phyloP scores from a whole-genome alignment of 2,113 vertebrate species.

The Sinocyclocheilus rhinocerous region DNA sequence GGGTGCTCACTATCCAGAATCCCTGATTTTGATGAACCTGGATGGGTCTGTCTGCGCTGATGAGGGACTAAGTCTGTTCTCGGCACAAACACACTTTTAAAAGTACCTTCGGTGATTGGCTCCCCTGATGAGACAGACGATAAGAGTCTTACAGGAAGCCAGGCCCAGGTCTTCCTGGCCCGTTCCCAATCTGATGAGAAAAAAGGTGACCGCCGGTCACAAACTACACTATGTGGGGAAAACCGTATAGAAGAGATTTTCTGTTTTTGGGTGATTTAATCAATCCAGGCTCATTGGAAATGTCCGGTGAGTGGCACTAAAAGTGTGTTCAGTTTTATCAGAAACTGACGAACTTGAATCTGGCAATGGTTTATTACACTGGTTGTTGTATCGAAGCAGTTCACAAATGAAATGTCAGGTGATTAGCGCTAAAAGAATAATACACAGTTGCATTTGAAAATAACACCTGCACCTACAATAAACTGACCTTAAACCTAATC shows the following conservation, averaged over 20 bases:
- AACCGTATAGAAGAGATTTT: not conserved
- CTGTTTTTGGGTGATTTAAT: not conserved
- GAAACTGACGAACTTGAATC: not conserved
- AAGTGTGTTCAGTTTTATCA: not conserved
- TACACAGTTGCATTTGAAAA: too few relatives aligned
- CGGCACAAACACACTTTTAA: conserved; percentile 57
- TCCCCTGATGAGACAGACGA: conserved; percentile 66
- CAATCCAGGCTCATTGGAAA: too few relatives aligned
- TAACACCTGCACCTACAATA: too few relatives aligned
- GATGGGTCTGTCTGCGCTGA: conserved; percentile 62
- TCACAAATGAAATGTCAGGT: not conserved
- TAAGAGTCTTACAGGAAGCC: conserved; percentile 62
- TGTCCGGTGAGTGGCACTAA: not conserved
- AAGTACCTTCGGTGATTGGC: conserved; percentile 71
- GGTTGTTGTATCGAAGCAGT: not conserved
- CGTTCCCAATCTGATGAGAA: conserved; percentile 69
- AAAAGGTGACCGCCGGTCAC: conserved; percentile 53
- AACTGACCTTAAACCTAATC: too few relatives aligned
- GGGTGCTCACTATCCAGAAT: conserved; percentile 48
- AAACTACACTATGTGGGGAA: conserved; percentile 33
- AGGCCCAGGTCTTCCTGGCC: conserved; percentile 53
- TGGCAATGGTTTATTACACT: not conserved
- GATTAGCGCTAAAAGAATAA: not conserved
- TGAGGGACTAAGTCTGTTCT: conserved; percentile 64
- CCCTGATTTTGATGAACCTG: conserved; percentile 60